A percentile compares a stretch with the other conserved stretches of the same genome.
Evolutionary conservation across 2,888 invertebrate species (phyloP).

Genomic region (Pheosia gnoma): DNA sequence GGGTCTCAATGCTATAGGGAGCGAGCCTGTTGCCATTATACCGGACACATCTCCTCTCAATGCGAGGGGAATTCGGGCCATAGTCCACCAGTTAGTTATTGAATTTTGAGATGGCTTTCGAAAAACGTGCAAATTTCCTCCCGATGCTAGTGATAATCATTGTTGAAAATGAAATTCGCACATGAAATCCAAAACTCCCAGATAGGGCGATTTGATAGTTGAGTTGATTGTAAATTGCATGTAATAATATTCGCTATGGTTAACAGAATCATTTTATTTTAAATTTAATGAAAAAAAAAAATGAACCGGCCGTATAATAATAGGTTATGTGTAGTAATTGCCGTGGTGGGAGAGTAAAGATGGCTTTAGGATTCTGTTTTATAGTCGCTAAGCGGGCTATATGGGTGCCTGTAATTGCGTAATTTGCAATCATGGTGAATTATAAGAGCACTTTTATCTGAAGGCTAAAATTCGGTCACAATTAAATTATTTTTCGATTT

Average conservation of each 20-base stretch:
- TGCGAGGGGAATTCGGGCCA: no score
- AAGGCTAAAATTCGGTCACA: not conserved
- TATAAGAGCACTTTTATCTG: not conserved
- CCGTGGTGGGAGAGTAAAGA: conserved; percentile 22
- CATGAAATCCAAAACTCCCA: no score
- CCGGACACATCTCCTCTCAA: not conserved
- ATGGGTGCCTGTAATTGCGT: conserved; percentile 15
- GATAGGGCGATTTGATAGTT: no score
- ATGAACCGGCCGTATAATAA: conserved; percentile 55
- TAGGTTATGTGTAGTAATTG: conserved; percentile 32
- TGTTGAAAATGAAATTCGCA: no score
- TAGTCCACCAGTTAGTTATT: no score
- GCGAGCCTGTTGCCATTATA: no score
- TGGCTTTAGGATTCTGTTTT: conserved; percentile 11
- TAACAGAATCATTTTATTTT: conserved; percentile 18
- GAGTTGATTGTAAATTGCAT: conserved; percentile 6
- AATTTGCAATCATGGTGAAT: conserved; percentile 11
- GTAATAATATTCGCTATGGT: conserved; percentile 11
- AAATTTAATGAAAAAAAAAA: conserved; percentile 56
- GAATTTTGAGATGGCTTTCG: no score
- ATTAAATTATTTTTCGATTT: conserved; percentile 2
- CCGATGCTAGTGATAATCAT: no score
- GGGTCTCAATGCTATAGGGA: no score
- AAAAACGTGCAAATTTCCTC: no score
- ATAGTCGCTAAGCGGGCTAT: conserved; percentile 7